Conservation (phyloP, 2,113 vertebrate species). For the Proterorhinus semilunaris region DNA sequence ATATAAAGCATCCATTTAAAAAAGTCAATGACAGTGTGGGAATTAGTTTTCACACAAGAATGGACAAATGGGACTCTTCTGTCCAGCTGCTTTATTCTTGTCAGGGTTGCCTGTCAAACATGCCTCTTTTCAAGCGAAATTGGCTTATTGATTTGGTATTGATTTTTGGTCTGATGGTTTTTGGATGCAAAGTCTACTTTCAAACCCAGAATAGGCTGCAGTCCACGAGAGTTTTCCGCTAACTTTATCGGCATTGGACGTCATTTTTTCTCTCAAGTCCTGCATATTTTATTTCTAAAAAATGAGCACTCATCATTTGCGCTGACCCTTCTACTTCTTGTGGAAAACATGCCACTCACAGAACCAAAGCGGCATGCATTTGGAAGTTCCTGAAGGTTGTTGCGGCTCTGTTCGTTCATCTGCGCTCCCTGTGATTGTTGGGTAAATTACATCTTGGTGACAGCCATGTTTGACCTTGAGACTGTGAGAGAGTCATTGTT, state of each 20-base stretch:
- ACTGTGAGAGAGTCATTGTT: conserved; percentile 28
- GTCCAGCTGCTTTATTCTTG: too few relatives aligned
- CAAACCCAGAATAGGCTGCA: too few relatives aligned
- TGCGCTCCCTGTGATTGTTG: neutral
- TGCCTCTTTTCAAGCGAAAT: too few relatives aligned
- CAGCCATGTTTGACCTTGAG: conserved; percentile 40
- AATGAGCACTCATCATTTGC: neutral
- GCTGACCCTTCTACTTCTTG: neutral
- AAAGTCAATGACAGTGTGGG: too few relatives aligned
- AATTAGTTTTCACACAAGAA: too few relatives aligned
- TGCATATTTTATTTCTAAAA: conserved; percentile 1
- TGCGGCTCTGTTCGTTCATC: conserved; percentile 13
- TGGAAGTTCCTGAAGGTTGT: neutral
- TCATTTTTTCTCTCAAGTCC: conserved; percentile 37
- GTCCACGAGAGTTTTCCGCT: too few relatives aligned
- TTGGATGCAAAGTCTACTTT: too few relatives aligned
- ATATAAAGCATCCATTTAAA: too few relatives aligned
- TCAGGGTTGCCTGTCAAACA: too few relatives aligned
- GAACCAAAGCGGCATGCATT: neutral
- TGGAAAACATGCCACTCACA: neutral
- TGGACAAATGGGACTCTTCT: too few relatives aligned
- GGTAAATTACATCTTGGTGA: conserved; percentile 50
- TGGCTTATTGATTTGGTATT: too few relatives aligned
- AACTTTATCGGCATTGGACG: conserved; percentile 26
- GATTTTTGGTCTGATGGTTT: too few relatives aligned